phyloP scores from a whole-genome alignment of 2,113 vertebrate species.

The Myiozetetes cayanensis region DNA sequence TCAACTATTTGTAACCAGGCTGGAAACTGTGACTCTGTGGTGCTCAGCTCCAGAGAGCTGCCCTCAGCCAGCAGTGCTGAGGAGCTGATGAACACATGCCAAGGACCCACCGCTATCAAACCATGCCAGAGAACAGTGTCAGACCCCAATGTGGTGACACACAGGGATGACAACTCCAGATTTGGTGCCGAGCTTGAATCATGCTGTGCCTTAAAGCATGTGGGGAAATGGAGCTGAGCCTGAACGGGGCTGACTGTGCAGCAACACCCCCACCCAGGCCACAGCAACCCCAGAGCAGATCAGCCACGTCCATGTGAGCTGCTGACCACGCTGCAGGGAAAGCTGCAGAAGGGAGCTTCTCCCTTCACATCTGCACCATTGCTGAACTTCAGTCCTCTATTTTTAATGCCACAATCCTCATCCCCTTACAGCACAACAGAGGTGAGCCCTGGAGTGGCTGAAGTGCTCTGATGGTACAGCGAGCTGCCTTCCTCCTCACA shows the following conservation, averaged over 20 bases:
- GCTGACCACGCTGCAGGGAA: neutral
- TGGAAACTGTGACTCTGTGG: neutral
- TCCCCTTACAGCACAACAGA: neutral
- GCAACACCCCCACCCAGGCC: neutral
- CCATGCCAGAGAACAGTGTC: accelerated
- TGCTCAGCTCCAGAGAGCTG: neutral
- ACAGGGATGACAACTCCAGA: neutral
- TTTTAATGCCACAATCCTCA: neutral
- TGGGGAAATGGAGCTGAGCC: neutral
- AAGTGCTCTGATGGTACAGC: neutral
- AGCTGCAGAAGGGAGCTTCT: neutral
- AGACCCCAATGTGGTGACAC: neutral
- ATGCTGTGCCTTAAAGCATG: neutral
- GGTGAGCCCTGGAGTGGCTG: neutral
- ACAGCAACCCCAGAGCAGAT: neutral
- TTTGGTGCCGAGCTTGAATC: neutral
- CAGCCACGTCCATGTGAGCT: accelerated
- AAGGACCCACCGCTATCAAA: neutral
- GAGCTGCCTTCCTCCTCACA: neutral
- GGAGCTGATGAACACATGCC: neutral
- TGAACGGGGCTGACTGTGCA: accelerated
- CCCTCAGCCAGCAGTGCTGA: neutral
- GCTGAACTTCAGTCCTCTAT: neutral
- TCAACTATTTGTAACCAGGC: neutral
- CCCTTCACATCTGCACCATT: accelerated